Conservation (phyloP, 2,888 invertebrate genomes). For the Xylophagus ater region DNA sequence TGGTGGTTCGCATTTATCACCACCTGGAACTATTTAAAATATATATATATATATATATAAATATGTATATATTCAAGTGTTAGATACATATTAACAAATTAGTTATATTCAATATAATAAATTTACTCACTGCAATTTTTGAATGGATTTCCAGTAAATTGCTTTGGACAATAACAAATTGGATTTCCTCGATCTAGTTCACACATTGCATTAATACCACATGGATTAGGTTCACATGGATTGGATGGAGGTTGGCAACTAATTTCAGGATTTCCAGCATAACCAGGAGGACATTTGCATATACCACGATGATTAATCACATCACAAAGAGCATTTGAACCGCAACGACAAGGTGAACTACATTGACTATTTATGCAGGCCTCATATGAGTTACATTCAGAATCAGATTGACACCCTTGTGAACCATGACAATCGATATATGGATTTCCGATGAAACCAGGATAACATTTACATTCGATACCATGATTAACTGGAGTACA, state of each 20-base stretch:
- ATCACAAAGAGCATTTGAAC: constrained; percentile 69
- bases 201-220: constrained; percentile 74
- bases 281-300: constrained; percentile 75
- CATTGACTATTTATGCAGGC: constrained; percentile 70
- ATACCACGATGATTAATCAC: constrained; percentile 65
- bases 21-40: constrained; percentile 70
- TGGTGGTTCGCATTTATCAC: constrained; percentile 65
- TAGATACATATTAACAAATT: too few relatives aligned
- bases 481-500: constrained; percentile 66
- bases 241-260: constrained; percentile 64
- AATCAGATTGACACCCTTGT: constrained; percentile 58
- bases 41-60: too few relatives aligned
- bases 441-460: constrained; percentile 66
- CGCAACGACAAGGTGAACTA: constrained; percentile 66
- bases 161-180: constrained; percentile 81
- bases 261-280: constrained; percentile 61
- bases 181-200: constrained; percentile 76
- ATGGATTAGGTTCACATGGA: constrained; percentile 76
- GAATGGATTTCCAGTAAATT: constrained; percentile 83
- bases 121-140: constrained; percentile 73
- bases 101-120: too few relatives aligned
- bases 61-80: too few relatives aligned
- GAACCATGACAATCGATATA: constrained; percentile 57
- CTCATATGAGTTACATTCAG: constrained; percentile 60
- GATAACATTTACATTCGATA: constrained; percentile 61